Base-by-base conservation (phyloP, 1,140 invertebrate species). In the Neuroterus valhalla region DNA sequence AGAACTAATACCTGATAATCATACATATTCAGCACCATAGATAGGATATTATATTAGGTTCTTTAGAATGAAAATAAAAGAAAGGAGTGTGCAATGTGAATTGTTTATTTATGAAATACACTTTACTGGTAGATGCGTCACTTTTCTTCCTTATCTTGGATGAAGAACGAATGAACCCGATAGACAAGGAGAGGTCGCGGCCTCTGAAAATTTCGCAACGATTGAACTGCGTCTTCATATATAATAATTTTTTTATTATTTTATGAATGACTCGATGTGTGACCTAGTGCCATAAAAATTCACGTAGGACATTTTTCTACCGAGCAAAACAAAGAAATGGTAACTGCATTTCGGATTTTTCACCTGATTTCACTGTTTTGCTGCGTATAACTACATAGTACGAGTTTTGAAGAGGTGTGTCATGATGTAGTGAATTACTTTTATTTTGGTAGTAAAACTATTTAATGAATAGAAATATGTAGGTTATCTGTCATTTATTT, bases 181-280 rank as follows among this genome's bases (percentile, higher is more conserved):
- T 78, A 80, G 71, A 78, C 62, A 76, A 82, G 76, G 77, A 78
- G 79, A 81, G 75, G 77, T 78, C 84, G 74, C 78, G 84, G 84
- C 80, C 86, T 85, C 81, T 78, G 82, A 79, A 76, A 88, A 86
- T 88, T 88, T 87, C 85, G 79, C 86, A 88, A 87, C 71, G 43
- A 70, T 55, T 71, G 50, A 84, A 81, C 73, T 82, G 71, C 73
- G 78, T 82, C 73, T 72, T 50, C 78, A 74, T 68, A 44, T 67
- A 70, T 72, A 73, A 66, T 68, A 73, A 66, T 68, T 62, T 62
- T 62, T 70, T 72, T 38, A 52, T 48, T 68, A 78, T 76, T 78
- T 78, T 66, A 72, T 17, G n/a, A 21, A 50, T 68, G 67, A 48
- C 68, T 50, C 44, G 2, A 17, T 38, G 17, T 23, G 10, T 17